Evolutionary conservation across 2,797 vertebrate species (phyloP).

Genomic region (Catostomus latipinnis): DNA sequence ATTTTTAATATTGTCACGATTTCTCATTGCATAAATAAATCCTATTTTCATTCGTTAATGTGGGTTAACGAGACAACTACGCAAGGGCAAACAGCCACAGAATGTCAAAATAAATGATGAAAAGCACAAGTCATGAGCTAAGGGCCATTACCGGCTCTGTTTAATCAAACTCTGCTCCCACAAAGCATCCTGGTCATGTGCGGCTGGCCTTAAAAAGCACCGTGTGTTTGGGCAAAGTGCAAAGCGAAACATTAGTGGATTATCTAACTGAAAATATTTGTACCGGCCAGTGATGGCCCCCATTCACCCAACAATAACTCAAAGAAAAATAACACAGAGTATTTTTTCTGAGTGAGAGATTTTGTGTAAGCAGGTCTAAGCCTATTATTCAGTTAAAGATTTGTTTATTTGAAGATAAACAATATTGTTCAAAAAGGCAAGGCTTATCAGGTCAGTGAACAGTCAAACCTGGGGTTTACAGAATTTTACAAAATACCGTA

Average conservation of each 20-base stretch:
- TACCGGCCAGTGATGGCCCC: slow-evolving; percentile 29
- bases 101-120: slow-evolving; percentile 40
- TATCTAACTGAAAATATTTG: slow-evolving; percentile 49
- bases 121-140: slow-evolving; percentile 34
- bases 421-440: slow-evolving; percentile 34
- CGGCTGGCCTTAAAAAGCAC: slow-evolving; percentile 15
- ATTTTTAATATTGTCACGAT: no score
- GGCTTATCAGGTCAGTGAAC: slow-evolving; percentile 41
- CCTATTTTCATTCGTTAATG: background rate
- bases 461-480: slow-evolving; percentile 31
- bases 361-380: slow-evolving; percentile 45
- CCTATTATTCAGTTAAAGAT: slow-evolving; percentile 48
- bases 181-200: slow-evolving; percentile 31
- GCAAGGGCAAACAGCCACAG: slow-evolving; percentile 33
- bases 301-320: slow-evolving; percentile 40
- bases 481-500: slow-evolving; percentile 21
- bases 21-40: no score
- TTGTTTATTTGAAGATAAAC: slow-evolving; percentile 58
- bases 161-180: slow-evolving; percentile 45
- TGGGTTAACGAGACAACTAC: slow-evolving; percentile 8
- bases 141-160: slow-evolving; percentile 28
- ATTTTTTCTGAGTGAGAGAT: slow-evolving; percentile 32
- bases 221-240: slow-evolving; percentile 34
- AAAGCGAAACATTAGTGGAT: slow-evolving; percentile 49
- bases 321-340: slow-evolving; percentile 26